Base-by-base conservation (phyloP, 2,888 invertebrate species). In the Diabrotica balteata region DNA sequence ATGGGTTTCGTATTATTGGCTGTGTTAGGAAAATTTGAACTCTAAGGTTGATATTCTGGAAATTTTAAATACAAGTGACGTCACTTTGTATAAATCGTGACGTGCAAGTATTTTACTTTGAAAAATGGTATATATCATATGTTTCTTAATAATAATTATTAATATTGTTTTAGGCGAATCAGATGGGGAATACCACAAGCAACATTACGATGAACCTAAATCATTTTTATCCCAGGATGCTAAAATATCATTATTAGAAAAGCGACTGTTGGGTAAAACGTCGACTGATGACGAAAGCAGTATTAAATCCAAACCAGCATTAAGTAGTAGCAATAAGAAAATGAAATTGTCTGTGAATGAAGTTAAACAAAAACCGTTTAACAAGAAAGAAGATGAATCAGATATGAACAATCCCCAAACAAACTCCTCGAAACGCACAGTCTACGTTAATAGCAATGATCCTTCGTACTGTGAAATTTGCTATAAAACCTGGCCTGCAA, bases 401-500 rank as follows among this genome's bases (percentile, higher is more conserved):
- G 71, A 75, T 52, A 43, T 47, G 6, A 55, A 7, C 17, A 76
- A 76, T 57, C 77, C 77, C 1, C 72, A 76, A 46, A 78, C 79
- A 45, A 80, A 80, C 63, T 78, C 78, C 51, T 81, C 83, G 1
- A 84, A 84, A 71, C 81, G 87, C 2, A 87, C 87, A 7, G 87
- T 87, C 0, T 87, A 87, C 72, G 87, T 87, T 8, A 87, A 87
- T 73, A 84, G 85, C 57, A 82, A 84, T 67, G 83, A 81, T 60
- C 84, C 85, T 0, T 83, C 84, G 7, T 76, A 81, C 32, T 86
- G 88, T 72, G 88, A 88, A 73, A 86, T 88, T n/a, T 89, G 88
- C 72, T 84, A 86, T 7, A 88, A 88, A 75, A 86, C 86, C 8
- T 89, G 88, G 88, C 88, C 88, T 1, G 88, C 87, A 0, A 88